phyloP scores from a whole-genome alignment of 2,888 invertebrate genomes.

The Tanytarsus gracilentus region DNA sequence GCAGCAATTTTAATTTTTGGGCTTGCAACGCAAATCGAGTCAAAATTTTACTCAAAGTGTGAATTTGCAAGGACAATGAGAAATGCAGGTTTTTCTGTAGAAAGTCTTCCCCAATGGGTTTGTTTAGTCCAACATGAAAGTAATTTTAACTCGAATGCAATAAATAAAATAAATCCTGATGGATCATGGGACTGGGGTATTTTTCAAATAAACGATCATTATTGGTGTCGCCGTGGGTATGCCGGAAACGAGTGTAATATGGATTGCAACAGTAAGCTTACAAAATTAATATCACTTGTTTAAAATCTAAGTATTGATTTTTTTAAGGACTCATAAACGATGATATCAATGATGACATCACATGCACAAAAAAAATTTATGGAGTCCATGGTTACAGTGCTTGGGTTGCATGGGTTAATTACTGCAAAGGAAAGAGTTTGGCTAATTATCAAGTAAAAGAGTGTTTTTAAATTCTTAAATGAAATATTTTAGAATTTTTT shows the following conservation, averaged over 20 bases:
- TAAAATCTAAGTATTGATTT: background rate
- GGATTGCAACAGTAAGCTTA: slow-evolving; percentile 35
- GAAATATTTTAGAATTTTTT: too few relatives aligned
- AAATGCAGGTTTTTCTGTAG: background rate
- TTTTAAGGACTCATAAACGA: slow-evolving; percentile 35
- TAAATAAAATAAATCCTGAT: slow-evolving; percentile 44
- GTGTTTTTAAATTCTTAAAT: slow-evolving; percentile 34
- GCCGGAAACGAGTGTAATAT: slow-evolving; percentile 38
- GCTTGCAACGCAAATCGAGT: too few relatives aligned
- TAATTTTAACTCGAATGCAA: slow-evolving; percentile 43
- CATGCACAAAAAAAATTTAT: slow-evolving; percentile 37
- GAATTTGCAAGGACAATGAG: slow-evolving; percentile 5
- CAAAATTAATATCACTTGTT: background rate
- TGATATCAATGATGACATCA: slow-evolving; percentile 37
- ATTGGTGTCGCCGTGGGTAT: slow-evolving; percentile 38
- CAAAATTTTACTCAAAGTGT: slow-evolving; percentile 16
- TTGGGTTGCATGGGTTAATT: slow-evolving; percentile 40
- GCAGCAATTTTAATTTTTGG: too few relatives aligned
- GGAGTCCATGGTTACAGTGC: slow-evolving; percentile 40
- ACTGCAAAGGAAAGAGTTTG: slow-evolving; percentile 35
- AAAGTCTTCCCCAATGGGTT: slow-evolving; percentile 38
- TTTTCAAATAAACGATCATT: slow-evolving; percentile 42
- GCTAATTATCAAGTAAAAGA: slow-evolving; percentile 33
- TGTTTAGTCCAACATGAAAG: slow-evolving; percentile 48
- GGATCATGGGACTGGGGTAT: slow-evolving; percentile 44